Evolutionary conservation across 2,888 invertebrate genomes (phyloP).

Genomic region (Aleiodes testaceus): DNA sequence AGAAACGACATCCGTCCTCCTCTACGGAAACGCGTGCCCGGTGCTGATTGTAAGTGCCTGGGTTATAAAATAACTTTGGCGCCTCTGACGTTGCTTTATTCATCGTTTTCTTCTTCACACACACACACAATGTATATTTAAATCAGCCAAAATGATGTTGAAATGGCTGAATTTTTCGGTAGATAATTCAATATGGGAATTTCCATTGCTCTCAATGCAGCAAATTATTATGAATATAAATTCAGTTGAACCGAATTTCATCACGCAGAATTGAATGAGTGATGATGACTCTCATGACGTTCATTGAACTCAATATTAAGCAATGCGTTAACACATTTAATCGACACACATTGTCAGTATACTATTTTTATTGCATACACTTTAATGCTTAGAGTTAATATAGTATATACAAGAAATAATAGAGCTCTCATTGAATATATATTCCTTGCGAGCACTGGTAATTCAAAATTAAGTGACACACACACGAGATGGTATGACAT

Average conservation of each 20-base stretch:
- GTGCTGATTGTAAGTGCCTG: constrained; percentile 22
- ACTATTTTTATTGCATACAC: background rate
- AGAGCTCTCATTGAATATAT: constrained; percentile 10
- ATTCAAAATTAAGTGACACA: constrained; percentile 60
- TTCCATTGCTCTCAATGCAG: background rate
- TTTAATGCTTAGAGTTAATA: background rate
- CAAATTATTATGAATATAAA: background rate
- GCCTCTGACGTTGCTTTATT: constrained; percentile 18
- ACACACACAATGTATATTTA: constrained; percentile 3
- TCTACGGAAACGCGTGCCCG: constrained; percentile 33
- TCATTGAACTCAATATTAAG: constrained; percentile 24
- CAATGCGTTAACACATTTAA: background rate
- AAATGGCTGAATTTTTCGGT: background rate
- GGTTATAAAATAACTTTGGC: constrained; percentile 34
- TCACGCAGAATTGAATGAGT: background rate
- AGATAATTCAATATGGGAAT: constrained; percentile 3
- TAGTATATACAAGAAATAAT: constrained; percentile 13
- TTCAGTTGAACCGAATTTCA: background rate
- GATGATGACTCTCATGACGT: constrained; percentile 20
- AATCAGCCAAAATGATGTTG: background rate
- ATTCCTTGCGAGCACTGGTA: too few relatives aligned
- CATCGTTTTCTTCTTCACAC: background rate
- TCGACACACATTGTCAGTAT: background rate
- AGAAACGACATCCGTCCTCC: constrained; percentile 29
- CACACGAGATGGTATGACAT: constrained; percentile 5